Conservation (phyloP, 2,113 vertebrate species). For the Malurus cyaneus region DNA sequence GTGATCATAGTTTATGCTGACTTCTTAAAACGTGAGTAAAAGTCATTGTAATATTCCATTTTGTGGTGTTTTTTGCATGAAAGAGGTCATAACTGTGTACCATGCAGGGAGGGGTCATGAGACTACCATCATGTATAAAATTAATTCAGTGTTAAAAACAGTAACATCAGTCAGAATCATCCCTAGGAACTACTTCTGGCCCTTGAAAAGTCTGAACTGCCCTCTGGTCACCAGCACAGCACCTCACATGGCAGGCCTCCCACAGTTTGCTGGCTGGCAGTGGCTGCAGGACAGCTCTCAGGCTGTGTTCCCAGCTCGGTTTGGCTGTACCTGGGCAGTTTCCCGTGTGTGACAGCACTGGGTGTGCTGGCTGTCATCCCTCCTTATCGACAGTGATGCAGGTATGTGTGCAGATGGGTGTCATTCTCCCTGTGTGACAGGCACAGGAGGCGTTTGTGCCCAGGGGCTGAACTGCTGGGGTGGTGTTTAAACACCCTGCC, state of each 20-base stretch:
- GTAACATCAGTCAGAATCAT: neutral
- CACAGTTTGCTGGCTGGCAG: rapidly evolving
- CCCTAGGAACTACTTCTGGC: neutral
- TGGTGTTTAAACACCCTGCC: neutral
- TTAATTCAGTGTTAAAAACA: neutral
- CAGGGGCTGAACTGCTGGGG: rapidly evolving
- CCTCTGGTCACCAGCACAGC: rapidly evolving
- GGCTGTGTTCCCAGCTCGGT: rapidly evolving
- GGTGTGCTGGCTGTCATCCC: neutral
- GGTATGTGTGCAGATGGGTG: neutral
- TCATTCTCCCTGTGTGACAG: rapidly evolving
- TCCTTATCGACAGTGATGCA: rapidly evolving
- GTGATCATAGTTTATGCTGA: neutral
- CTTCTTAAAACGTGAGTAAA: neutral
- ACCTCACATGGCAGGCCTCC: neutral
- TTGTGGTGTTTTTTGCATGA: neutral
- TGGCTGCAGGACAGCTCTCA: neutral
- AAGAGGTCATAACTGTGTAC: neutral
- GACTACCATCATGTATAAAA: neutral
- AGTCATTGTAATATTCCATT: neutral
- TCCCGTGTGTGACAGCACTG: neutral
- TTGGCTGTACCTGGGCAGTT: neutral
- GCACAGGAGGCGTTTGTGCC: neutral
- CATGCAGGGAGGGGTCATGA: neutral
- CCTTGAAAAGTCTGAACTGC: neutral